Base-by-base conservation (phyloP, 2,797 vertebrate species). In the Molossus alvarezi region DNA sequence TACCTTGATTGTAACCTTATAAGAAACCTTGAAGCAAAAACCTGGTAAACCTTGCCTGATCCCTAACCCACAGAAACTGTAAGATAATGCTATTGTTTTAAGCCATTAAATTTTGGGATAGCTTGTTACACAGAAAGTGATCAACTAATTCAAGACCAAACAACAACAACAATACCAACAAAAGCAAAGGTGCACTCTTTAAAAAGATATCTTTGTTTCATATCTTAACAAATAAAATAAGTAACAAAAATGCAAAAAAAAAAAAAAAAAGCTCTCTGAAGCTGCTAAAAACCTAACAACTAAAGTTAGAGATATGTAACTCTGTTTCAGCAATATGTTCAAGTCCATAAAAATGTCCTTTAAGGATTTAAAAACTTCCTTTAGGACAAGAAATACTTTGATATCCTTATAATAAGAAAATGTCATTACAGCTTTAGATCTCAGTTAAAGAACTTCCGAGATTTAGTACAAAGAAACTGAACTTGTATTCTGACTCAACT, bases 401-500 rank as follows among this genome's bases (percentile, higher is more conserved):
- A 83, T 41, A 77, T 6, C 23, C 4, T 48, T 51, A 12, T 76
- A 51, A 12, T 76, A 51, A 41, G 45, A 80, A 71, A 88, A 75
- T 20, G 7, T 29, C 33, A 3, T 37, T 25, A 84, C 2, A 37
- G 29, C 41, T 90, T 94, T 83, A 75, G 55, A 65, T 51, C 41
- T 75, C 29, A 20, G 37, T 18, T 75, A 67, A 82, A 90, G 27
- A 77, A 93, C 7, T 23, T 93, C 27, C 1, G 64, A 87, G 58
- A 88, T 33, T 83, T 37, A 67, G 64, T 64, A 92, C 73, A 88
- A 82, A 91, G 11, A 92, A 90, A 88, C 7, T 29, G 13, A 84
- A 81, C n/a, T 85, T 88, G 25, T 2, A 89, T 81, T 85, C 62
- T 87, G 75, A 92, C 33, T 89, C 90, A 94, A 77, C 4, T 80